Evolutionary conservation across 2,113 vertebrate genomes (phyloP).

Genomic region (Callipepla californica): DNA sequence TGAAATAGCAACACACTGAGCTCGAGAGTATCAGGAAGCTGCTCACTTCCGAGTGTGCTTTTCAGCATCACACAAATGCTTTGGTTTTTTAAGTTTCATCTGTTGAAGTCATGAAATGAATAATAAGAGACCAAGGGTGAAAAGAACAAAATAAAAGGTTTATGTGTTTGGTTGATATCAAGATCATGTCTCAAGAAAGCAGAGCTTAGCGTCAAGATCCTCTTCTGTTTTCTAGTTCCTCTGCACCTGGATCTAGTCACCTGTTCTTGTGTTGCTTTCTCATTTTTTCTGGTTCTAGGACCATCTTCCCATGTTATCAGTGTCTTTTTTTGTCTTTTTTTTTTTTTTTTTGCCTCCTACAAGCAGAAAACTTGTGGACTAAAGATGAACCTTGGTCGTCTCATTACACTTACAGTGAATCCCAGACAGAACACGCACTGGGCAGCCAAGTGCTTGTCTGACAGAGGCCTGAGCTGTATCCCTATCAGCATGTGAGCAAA

Average conservation of each 20-base stretch:
- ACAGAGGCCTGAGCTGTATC: background rate
- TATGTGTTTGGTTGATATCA: background rate
- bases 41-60: background rate
- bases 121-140: background rate
- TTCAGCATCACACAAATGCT: background rate
- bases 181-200: background rate
- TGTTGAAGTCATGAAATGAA: fast-evolving
- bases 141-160: background rate
- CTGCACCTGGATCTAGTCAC: background rate
- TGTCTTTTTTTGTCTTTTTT: background rate
- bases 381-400: background rate
- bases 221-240: background rate
- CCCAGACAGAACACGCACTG: background rate
- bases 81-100: background rate
- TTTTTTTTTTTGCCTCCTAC: background rate
- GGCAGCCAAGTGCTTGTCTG: background rate
- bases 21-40: background rate
- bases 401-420: background rate
- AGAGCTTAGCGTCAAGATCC: background rate
- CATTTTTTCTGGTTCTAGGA: background rate
- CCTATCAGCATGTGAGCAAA: background rate
- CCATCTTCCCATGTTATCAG: background rate
- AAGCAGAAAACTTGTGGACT: background rate
- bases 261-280: background rate
- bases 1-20: background rate